Evolutionary conservation across 2,888 invertebrate genomes (phyloP), one percentile per base, ranked within the genome.

Genomic region (Spilosoma lubricipeda): DNA sequence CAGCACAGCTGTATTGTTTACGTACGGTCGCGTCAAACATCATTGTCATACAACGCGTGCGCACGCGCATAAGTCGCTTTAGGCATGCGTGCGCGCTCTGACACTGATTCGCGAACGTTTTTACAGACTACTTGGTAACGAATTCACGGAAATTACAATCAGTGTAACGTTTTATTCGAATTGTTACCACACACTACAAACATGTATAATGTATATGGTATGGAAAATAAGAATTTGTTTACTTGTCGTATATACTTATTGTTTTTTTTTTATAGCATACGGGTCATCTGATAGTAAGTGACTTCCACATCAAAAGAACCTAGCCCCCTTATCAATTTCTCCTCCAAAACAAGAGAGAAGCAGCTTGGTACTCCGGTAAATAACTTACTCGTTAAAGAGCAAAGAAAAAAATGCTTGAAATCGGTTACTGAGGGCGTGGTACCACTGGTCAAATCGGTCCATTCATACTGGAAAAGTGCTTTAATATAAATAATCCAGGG

Each of bases 21-120:
- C 63, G 63, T 66, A 63, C n/a, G 23, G 71, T 67, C 39, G 13
- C 42, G 45, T 73, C 59, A 71, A 66, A 82, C 83, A 85, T 73
- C 75, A 70, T 74, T 82, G 77, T 74, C 63, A 74, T 27, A 45
- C 66, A 33, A 70, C 74, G 75, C 81, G 72, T 80, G 81, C 81
- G 83, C 52, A 74, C 59, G 65, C 48, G 59, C 71, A 63, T 30
- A 30, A 5, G 8, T 30, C 15, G 30, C 30, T 30, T 30, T 63
- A 30, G 74, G 80, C 80, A 74, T 73, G 81, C 77, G 82, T 52
- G 82, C 63, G 70, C 64, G 67, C 64, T 11, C 18, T 36, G n/a
- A 71, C 71, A 65, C 27, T 67, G 45, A 67, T 23, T 64, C 64
- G 30, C 7, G 15, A 23, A 45, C 27, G 33, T 59, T 33, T 30